Evolutionary conservation across 2,113 vertebrate species (phyloP).

Genomic region (Festucalex cinctus): DNA sequence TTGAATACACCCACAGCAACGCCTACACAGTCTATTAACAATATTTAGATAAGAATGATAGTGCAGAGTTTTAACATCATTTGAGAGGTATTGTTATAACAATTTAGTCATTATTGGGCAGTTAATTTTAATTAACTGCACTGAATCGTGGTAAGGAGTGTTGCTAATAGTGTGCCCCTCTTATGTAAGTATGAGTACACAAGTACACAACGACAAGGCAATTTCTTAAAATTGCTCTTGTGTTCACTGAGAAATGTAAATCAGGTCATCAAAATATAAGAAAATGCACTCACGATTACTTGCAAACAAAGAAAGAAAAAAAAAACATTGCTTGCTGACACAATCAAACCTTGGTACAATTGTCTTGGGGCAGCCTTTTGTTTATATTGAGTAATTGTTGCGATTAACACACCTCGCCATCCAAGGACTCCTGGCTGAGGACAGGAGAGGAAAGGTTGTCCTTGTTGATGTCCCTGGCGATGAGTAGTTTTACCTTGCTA

Average conservation of each 20-base stretch:
- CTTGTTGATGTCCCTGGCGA: conserved; percentile 79
- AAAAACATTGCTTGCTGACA: background rate
- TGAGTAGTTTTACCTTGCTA: conserved; percentile 83
- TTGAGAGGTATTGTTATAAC: background rate
- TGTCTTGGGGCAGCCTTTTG: background rate
- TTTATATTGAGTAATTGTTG: background rate
- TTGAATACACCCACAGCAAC: background rate
- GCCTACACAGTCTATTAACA: background rate
- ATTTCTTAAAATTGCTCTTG: background rate
- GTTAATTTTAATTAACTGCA: background rate
- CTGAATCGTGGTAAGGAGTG: background rate
- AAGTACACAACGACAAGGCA: background rate
- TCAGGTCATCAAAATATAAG: background rate
- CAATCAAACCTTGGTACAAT: background rate
- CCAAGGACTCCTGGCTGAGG: conserved; percentile 64
- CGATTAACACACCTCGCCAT: conserved; percentile 22
- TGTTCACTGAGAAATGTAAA: background rate
- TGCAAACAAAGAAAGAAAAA: background rate
- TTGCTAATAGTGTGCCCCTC: background rate
- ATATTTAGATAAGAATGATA: background rate
- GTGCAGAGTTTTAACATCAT: background rate
- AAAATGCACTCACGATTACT: background rate
- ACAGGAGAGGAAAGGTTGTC: conserved; percentile 68
- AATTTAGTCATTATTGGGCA: background rate
- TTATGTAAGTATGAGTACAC: background rate